A percentile compares a stretch with the other conserved stretches of the same genome.
These are phyloP conservation scores for Idaea aversata DNA, from an alignment of 2,888 invertebrate genomes.

Conservation along the genomic window DNA sequence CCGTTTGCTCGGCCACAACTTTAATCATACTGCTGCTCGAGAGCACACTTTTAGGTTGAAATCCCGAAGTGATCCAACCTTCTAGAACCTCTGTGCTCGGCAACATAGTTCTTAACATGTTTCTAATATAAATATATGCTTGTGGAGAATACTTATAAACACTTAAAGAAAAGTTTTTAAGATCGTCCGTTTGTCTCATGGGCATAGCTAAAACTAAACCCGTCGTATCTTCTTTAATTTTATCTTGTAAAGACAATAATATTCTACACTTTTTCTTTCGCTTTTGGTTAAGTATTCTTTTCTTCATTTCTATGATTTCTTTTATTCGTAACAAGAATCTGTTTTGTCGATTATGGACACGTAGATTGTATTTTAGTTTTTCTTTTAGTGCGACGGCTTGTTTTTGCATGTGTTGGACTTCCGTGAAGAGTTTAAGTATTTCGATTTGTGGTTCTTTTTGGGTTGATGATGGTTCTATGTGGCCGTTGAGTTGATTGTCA, in stretches of 20 bases:
- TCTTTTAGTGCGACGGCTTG: slow-evolving; percentile 58
- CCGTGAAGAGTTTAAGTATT: slow-evolving; percentile 62
- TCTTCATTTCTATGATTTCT: slow-evolving; percentile 63
- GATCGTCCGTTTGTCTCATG: slow-evolving; percentile 66
- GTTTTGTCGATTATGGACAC: slow-evolving; percentile 59
- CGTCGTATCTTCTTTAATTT: slow-evolving; percentile 67
- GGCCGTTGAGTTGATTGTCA: slow-evolving; percentile 19
- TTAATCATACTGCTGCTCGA: slow-evolving; percentile 57
- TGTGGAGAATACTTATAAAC: slow-evolving; percentile 74
- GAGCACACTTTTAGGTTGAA: slow-evolving; percentile 58
- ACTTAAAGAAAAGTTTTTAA: slow-evolving; percentile 70
- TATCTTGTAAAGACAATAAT: slow-evolving; percentile 65
- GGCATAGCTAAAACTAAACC: slow-evolving; percentile 73
- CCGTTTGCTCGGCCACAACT: slow-evolving; percentile 65
- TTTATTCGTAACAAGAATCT: slow-evolving; percentile 54
- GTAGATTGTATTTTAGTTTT: slow-evolving; percentile 62
- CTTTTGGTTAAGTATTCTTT: slow-evolving; percentile 60
- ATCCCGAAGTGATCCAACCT: slow-evolving; percentile 62
- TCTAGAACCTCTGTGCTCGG: slow-evolving; percentile 70
- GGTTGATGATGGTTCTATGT: slow-evolving; percentile 20
- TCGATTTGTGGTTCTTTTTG: slow-evolving; percentile 38
- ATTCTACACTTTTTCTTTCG: slow-evolving; percentile 70
- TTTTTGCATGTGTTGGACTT: slow-evolving; percentile 68
- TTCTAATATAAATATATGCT: slow-evolving; percentile 70
- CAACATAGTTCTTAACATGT: slow-evolving; percentile 66